These are phyloP conservation scores for Acrobeloides nanus DNA, from an alignment of 2,888 invertebrate genomes.

Conservation along the genomic window DNA sequence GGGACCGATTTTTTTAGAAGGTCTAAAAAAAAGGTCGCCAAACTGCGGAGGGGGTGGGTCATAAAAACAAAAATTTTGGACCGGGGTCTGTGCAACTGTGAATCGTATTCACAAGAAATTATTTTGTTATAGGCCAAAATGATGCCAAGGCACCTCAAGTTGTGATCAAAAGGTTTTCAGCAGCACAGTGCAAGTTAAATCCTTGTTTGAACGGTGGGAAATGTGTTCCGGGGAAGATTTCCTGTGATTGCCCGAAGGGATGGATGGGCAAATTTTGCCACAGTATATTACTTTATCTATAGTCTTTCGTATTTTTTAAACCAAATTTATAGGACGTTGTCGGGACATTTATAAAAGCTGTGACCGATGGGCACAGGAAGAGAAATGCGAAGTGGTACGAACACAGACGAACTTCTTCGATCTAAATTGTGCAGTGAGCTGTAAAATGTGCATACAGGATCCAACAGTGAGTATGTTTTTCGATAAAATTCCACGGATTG, in stretches of 20 bases:
- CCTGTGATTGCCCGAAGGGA: slow-evolving; percentile 45
- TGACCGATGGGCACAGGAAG: slow-evolving; percentile 52
- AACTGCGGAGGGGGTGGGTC: no score
- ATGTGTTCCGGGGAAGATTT: slow-evolving; percentile 45
- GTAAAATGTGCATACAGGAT: slow-evolving; percentile 50
- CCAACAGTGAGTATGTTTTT: slow-evolving; percentile 36
- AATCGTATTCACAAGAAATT: no score
- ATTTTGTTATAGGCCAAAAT: no score
- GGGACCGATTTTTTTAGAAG: no score
- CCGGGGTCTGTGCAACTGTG: no score
- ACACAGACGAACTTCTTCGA: slow-evolving; percentile 53
- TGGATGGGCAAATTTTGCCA: slow-evolving; percentile 54
- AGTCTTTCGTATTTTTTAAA: not conserved
- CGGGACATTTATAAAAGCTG: slow-evolving; percentile 53
- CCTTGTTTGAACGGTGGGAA: slow-evolving; percentile 49
- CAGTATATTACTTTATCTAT: no score
- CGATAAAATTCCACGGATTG: no score
- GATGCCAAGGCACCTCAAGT: no score
- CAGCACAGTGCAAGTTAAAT: slow-evolving; percentile 38
- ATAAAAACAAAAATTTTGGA: no score
- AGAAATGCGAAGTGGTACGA: slow-evolving; percentile 47
- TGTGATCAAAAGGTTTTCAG: slow-evolving; percentile 33
- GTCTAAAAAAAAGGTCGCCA: no score
- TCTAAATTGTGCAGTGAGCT: slow-evolving; percentile 52
- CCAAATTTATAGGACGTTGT: slow-evolving; percentile 43